A percentile compares a stretch with the other conserved stretches of the same genome.
phyloP scores from a whole-genome alignment of 2,113 vertebrate genomes.

The Vidua macroura region DNA sequence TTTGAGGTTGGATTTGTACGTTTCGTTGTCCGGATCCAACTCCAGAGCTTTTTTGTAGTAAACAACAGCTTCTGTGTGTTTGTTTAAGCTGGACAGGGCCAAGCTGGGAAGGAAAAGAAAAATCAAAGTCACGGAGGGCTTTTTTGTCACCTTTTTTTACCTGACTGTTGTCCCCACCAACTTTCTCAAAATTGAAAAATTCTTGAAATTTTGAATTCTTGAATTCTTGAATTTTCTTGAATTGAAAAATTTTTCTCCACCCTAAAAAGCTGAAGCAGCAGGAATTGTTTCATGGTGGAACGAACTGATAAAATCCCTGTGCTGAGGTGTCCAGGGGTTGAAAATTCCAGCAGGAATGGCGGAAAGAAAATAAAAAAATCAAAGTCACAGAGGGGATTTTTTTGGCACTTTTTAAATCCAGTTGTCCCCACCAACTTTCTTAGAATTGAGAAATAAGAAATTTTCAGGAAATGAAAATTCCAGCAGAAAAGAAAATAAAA shows the following conservation, averaged over 20 bases:
- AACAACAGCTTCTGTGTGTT: conserved; percentile 87
- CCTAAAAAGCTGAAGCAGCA: neutral
- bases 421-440: no score
- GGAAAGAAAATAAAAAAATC: neutral
- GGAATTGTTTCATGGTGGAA: rapidly evolving
- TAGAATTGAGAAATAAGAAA: neutral
- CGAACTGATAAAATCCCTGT: rapidly evolving
- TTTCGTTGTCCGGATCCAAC: conserved; percentile 94
- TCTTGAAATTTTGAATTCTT: no score
- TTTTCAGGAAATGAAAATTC: neutral
- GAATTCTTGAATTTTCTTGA: no score
- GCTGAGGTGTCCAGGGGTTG: neutral
- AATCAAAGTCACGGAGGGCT: rapidly evolving
- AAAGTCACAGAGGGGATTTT: no score
- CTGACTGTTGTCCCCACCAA: neutral
- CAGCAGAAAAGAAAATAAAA: neutral
- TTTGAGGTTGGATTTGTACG: conserved; percentile 92
- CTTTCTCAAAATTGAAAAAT: rapidly evolving
- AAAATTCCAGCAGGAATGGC: neutral
- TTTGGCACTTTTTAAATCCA: no score
- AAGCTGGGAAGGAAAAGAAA: conserved; percentile 68
- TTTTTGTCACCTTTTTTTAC: rapidly evolving
- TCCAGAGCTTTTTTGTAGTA: conserved; percentile 94
- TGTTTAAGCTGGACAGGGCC: conserved; percentile 92
- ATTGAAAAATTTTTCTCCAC: rapidly evolving